Conservation (phyloP, 2,797 vertebrate genomes). For the Sphenopsis melanotis region DNA sequence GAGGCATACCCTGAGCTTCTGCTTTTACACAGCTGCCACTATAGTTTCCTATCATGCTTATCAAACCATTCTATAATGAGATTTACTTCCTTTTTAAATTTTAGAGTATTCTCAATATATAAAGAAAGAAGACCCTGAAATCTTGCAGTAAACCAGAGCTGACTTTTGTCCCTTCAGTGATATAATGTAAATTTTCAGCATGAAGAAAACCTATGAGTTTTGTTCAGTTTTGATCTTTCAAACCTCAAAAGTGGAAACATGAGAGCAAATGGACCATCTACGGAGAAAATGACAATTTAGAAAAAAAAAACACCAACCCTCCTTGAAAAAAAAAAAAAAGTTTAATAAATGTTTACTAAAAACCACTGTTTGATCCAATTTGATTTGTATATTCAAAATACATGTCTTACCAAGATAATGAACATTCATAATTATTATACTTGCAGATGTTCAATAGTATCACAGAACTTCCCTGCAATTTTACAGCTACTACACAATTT, state of each 20-base stretch:
- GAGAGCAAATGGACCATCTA: not conserved
- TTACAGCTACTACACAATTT: not conserved
- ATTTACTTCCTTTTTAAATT: not conserved
- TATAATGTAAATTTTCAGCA: not conserved
- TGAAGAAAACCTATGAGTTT: not conserved
- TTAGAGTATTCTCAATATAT: not conserved
- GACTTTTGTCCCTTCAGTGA: not conserved
- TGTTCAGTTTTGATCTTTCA: not conserved
- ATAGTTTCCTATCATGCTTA: not conserved
- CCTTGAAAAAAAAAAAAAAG: not conserved
- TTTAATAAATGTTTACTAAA: not conserved
- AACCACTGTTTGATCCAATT: not conserved
- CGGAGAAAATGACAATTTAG: not conserved
- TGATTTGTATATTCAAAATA: not conserved
- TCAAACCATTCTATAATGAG: not conserved
- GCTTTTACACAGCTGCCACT: not conserved
- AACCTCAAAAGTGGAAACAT: not conserved
- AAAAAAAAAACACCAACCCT: accelerated
- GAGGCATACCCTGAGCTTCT: not conserved
- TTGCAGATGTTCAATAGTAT: not conserved
- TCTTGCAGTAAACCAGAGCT: not conserved
- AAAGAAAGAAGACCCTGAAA: not conserved
- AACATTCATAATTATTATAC: not conserved
- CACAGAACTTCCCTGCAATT: not conserved
- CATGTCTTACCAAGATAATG: not conserved